Evolutionary conservation across 1,140 invertebrate species (phyloP), one percentile per base, ranked within the genome.

Genomic region (Pararge aegeria): DNA sequence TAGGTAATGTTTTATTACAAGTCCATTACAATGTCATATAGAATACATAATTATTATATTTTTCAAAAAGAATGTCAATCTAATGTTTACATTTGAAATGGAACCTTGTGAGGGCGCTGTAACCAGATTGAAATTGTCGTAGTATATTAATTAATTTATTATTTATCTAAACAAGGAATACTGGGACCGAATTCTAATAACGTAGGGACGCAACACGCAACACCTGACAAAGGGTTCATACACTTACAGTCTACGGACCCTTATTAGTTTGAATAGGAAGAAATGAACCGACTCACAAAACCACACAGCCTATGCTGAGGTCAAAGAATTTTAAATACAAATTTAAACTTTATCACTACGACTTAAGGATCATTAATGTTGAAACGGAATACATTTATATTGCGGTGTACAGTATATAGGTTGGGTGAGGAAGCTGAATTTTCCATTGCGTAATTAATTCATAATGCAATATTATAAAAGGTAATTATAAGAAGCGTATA

Each of bases 221-320:
- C 48, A 61, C 58, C 57, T 59, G 56, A 18, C 51, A 55, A 55
- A 55, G 51, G 58, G 42, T 50, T 57, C 19, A 49, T 50, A 59
- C 57, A 59, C 57, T 46, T 16, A 20, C 55, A 42, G 15, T 55
- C 46, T 30, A 54, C 50, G 19, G 37, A 66, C 59, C 58, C 64
- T 66, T 61, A 66, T 66, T 66, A 61, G 34, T 62, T 61, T 50
- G 58, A 54, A 62, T 58, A 61, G 34, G 44, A 66, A 58, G 51
- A 54, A 62, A 61, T 56, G 27, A 40, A 61, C 21, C 19, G 48
- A 42, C 37, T 48, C 38, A 10, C 53, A 10, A 27, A 61, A 50
- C 13, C 21, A 52, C 46, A 29, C 29, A 29, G 48, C 44, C 27
- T 57, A 29, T 19, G 7, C 15, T 30, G 6, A 30, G 9, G 53